Conservation (phyloP, 2,113 vertebrate genomes). For the Motacilla tschutschensis region DNA sequence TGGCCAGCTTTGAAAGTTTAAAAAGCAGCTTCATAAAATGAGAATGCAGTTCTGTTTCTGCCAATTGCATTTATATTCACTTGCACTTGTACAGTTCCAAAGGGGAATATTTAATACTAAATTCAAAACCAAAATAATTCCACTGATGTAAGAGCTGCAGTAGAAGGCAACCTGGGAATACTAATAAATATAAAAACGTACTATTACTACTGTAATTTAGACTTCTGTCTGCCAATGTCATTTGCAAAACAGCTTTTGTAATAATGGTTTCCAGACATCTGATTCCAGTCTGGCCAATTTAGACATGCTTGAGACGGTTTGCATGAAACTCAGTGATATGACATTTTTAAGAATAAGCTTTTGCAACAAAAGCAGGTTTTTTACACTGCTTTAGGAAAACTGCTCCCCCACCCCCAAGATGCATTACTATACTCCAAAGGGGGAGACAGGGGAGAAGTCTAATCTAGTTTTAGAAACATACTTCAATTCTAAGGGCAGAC, state of each 20-base stretch:
- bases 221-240: constrained; percentile 13
- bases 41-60: constrained; percentile 9
- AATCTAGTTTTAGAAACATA: not conserved
- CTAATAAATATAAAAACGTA: constrained; percentile 27
- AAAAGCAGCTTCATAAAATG: constrained; percentile 15
- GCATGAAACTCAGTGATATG: not conserved
- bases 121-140: constrained; percentile 21
- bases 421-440: not conserved
- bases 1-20: not conserved
- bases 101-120: constrained; percentile 6
- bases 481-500: not conserved
- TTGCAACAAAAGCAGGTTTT: not conserved
- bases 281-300: not conserved
- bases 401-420: not conserved
- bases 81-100: not conserved
- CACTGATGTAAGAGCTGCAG: constrained; percentile 22
- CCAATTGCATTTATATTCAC: not conserved
- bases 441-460: not conserved
- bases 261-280: constrained; percentile 45
- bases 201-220: constrained; percentile 16
- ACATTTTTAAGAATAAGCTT: constrained; percentile 1
- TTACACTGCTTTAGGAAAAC: not conserved
- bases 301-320: not conserved
- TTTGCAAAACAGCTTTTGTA: constrained; percentile 22
- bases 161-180: not conserved